These are phyloP conservation scores for Zhuqinia jingwanae DNA, from an alignment of 2,888 invertebrate species.

Conservation along the genomic window DNA sequence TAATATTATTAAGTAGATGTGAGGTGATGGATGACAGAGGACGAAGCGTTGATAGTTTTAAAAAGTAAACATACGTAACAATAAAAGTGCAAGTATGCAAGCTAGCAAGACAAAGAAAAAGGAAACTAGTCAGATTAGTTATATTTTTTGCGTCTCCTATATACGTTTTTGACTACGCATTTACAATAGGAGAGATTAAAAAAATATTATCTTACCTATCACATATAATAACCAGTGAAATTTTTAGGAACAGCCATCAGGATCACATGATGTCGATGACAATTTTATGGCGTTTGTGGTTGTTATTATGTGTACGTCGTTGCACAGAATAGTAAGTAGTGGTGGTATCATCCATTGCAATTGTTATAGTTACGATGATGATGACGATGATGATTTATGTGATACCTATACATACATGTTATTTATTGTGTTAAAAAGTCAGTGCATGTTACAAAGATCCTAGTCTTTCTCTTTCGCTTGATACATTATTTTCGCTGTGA, in stretches of 20 bases:
- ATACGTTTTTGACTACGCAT: background rate
- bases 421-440: too few species aligned
- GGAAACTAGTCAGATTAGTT: constrained; percentile 24
- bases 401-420: too few species aligned
- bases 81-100: background rate
- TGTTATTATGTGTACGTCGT: too few species aligned
- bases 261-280: background rate
- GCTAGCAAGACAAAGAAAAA: background rate
- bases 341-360: too few species aligned
- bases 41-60: background rate
- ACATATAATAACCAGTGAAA: background rate
- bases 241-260: background rate
- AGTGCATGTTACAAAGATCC: too few species aligned
- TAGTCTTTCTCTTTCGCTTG: too few species aligned
- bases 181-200: background rate
- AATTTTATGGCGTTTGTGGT: background rate
- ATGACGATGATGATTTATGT: too few species aligned
- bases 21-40: background rate
- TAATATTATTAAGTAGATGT: background rate
- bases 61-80: background rate
- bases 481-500: too few species aligned
- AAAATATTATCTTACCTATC: background rate
- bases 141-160: background rate
- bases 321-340: too few species aligned
- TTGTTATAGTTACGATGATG: too few species aligned